A percentile compares a stretch with the other conserved stretches of the same genome.
Conservation (phyloP, 64 coral and sea anemone species). For the Anthopleura sola region DNA sequence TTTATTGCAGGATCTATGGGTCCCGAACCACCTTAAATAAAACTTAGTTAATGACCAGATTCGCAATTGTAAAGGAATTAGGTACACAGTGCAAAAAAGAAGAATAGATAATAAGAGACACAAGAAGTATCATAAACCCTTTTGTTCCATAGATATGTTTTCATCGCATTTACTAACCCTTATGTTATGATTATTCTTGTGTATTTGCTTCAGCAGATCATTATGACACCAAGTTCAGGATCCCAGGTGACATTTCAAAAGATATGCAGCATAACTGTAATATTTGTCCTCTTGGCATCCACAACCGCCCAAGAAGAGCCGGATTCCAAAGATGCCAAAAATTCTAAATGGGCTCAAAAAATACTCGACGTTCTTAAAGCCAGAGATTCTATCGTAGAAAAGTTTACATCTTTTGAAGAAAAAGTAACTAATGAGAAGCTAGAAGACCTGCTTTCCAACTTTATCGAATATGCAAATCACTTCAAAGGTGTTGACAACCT, state of each 20-base stretch:
- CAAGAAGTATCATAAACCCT: too few species aligned
- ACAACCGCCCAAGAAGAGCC: neutral
- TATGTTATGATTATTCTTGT: too few species aligned
- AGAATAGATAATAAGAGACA: too few species aligned
- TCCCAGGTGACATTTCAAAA: neutral
- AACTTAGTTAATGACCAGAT: too few species aligned
- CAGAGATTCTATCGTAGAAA: slow-evolving; percentile 16
- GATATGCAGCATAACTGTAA: neutral
- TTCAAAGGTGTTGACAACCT: slow-evolving; percentile 12
- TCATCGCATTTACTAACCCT: too few species aligned
- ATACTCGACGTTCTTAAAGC: slow-evolving; percentile 8
- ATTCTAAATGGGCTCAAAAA: neutral
- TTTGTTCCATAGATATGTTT: too few species aligned
- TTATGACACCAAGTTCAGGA: too few species aligned
- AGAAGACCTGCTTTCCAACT: neutral
- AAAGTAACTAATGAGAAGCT: neutral
- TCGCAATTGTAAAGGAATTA: too few species aligned
- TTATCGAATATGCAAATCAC: neutral
- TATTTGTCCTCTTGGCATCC: neutral
- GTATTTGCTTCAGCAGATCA: too few species aligned
- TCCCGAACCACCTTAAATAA: too few species aligned
- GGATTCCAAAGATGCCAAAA: neutral
- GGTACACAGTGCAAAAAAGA: too few species aligned
- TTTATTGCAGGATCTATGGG: too few species aligned
- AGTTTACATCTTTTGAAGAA: neutral